Evolutionary conservation across 2,888 invertebrate genomes (phyloP).

Genomic region (Proisotoma minuta): DNA sequence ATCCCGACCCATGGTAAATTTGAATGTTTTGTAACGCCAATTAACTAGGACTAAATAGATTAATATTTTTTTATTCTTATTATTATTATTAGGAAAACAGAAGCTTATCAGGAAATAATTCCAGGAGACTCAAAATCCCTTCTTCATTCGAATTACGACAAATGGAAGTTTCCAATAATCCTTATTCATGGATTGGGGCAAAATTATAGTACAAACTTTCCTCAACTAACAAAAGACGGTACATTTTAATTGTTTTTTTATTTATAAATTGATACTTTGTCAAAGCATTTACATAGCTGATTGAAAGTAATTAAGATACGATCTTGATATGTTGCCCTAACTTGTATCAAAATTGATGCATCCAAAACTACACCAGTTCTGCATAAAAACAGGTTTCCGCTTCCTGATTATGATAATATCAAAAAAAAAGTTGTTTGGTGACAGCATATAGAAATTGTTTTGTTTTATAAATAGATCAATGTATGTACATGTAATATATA

Average conservation of each 20-base stretch:
- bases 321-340: too few species aligned
- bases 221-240: constrained; percentile 41
- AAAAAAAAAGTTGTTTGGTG: too few species aligned
- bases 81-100: constrained; percentile 27
- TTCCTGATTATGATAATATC: too few species aligned
- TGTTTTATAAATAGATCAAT: too few species aligned
- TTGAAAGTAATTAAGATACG: too few species aligned
- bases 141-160: constrained; percentile 35
- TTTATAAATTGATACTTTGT: too few species aligned
- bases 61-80: neutral
- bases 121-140: constrained; percentile 37
- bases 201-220: constrained; percentile 38
- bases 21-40: neutral
- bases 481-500: too few species aligned
- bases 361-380: too few species aligned
- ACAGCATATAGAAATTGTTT: too few species aligned
- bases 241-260: constrained; percentile 11
- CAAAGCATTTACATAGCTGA: too few species aligned
- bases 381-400: too few species aligned
- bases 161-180: constrained; percentile 27
- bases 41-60: neutral
- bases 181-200: constrained; percentile 32
- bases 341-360: too few species aligned
- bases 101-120: constrained; percentile 34
- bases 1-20: neutral